phyloP scores from a whole-genome alignment of 2,797 vertebrate species.

The Nyctibius grandis region DNA sequence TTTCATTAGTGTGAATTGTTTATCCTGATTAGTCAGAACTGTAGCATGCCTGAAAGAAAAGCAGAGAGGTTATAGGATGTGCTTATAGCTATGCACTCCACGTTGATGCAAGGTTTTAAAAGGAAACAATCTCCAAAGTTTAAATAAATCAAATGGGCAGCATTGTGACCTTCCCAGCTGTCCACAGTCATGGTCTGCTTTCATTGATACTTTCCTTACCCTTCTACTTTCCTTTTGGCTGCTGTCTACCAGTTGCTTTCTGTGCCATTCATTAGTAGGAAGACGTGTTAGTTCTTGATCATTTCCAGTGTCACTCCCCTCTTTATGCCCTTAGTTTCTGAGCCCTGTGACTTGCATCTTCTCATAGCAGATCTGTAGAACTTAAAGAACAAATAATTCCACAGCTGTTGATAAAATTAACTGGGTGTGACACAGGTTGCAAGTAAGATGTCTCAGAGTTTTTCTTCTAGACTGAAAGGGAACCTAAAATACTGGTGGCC shows the following conservation, averaged over 20 bases:
- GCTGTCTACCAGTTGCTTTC: neutral
- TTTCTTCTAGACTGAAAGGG: neutral
- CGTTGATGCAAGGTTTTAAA: neutral
- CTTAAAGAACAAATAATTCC: neutral
- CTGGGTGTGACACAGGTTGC: neutral
- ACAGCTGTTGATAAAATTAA: neutral
- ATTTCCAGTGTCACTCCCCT: neutral
- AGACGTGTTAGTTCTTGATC: neutral
- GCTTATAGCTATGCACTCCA: neutral
- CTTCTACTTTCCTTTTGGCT: neutral
- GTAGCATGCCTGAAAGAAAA: neutral
- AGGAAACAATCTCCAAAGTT: neutral
- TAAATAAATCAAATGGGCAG: neutral
- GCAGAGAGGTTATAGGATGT: neutral
- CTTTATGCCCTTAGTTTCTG: neutral
- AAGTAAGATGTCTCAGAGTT: neutral
- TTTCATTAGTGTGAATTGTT: constrained; percentile 20
- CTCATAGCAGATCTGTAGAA: neutral
- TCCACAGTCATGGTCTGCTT: neutral
- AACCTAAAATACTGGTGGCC: neutral
- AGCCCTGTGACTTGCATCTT: neutral
- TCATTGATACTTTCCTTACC: neutral
- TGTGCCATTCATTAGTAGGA: neutral
- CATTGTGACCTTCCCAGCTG: neutral
- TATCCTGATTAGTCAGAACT: neutral